Evolutionary conservation across 2,113 vertebrate genomes (phyloP), one percentile per base, ranked within the genome.

Genomic region (Pao palembangensis): DNA sequence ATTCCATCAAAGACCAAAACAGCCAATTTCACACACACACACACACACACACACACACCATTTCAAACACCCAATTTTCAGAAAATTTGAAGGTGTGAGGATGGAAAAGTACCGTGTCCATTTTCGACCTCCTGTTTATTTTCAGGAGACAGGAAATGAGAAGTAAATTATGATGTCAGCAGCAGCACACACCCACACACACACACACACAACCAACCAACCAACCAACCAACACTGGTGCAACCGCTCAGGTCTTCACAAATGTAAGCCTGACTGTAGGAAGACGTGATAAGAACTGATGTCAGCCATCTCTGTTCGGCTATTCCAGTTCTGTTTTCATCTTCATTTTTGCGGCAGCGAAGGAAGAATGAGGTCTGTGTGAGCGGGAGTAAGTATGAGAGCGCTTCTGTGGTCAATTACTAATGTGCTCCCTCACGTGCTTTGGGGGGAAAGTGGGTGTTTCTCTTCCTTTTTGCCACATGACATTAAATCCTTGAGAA

Each of bases 401-500:
- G 71, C 18, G 3, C 20, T 43, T 66, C 23, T 57, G 66, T 44
- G 42, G 67, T 21, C 16, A 11, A 53, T 73, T 52, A 53, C 52
- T 57, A 66, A 58, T 65, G 53, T 31, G 25, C 69, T 75, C 38
- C 0, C 48, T 69, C 59, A 43, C 51, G 12, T 59, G 55, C 53
- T 54, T 59, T 15, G 10, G 54, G 49, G 55, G 3, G 50, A 43
- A 51, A 41, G 52, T 21, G 62, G 77, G 75, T 15, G 75, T 82
- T 77, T 75, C 68, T 71, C 73, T 76, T 78, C 54, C 66, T 19
- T 52, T 61, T 63, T n/a, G 21, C 51, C 63, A 74, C 69, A 70
- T 69, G 54, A 73, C 71, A 55, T 75, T 43, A 74, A 69, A 76
- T 58, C 55, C 56, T 56, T 18, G 11, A 53, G 34, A 57, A 44